Conservation (phyloP, 2,797 vertebrate species). For the Tragopan temminckii region DNA sequence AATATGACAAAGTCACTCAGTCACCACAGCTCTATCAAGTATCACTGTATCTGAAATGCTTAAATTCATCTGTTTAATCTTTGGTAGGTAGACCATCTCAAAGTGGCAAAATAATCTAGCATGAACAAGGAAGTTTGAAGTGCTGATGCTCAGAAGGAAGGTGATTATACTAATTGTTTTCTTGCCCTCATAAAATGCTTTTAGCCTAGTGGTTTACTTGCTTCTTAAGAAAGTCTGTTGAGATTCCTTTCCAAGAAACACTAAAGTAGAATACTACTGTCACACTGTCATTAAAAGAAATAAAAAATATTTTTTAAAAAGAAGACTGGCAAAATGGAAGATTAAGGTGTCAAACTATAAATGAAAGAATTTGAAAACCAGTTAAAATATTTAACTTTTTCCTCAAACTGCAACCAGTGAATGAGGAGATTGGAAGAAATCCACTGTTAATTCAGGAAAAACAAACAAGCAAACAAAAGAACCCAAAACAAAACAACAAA, state of each 20-base stretch:
- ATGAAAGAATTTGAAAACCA: not conserved
- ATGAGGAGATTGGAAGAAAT: not conserved
- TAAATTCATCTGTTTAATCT: not conserved
- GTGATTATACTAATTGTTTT: not conserved
- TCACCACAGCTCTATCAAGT: not conserved
- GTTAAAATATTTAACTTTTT: not conserved
- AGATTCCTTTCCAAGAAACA: not conserved
- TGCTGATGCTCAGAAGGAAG: not conserved
- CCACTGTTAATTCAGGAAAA: not conserved
- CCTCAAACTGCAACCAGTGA: not conserved
- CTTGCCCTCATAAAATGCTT: not conserved
- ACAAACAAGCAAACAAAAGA: no score
- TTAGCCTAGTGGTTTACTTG: not conserved
- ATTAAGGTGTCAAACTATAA: not conserved
- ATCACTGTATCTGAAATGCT: not conserved
- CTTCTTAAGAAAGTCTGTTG: not conserved
- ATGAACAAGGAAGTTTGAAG: not conserved
- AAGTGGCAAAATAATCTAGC: not conserved
- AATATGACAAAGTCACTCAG: not conserved
- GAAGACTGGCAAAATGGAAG: not conserved
- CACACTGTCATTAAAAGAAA: not conserved
- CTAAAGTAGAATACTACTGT: not conserved
- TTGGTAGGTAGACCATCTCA: not conserved
- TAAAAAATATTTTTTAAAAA: not conserved
- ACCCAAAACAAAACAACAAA: no score